A percentile compares a stretch with the other conserved stretches of the same genome.
Evolutionary conservation across 2,113 vertebrate species (phyloP).

Genomic region (Scytalopus superciliaris): DNA sequence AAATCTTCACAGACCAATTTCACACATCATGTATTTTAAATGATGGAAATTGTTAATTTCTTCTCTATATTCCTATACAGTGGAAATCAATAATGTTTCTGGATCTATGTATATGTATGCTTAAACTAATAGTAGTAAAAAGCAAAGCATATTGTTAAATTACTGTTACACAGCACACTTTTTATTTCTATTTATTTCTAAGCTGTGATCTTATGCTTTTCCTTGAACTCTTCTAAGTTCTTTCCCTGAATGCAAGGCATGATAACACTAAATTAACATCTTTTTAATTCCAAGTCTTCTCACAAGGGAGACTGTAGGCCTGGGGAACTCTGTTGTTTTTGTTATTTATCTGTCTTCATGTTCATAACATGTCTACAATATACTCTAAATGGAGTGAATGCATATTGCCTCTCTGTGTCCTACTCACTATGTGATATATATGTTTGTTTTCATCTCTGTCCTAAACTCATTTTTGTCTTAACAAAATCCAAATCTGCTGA

Average conservation of each 20-base stretch:
- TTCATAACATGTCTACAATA: not conserved
- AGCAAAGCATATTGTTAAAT: not conserved
- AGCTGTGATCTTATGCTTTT: not conserved
- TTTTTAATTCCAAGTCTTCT: not conserved
- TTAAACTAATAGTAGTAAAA: not conserved
- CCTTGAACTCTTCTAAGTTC: not conserved
- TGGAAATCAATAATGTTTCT: not conserved
- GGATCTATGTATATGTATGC: not conserved
- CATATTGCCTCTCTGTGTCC: not conserved
- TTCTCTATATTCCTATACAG: not conserved
- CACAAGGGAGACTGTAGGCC: not conserved
- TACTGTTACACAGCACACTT: not conserved
- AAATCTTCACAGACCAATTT: not conserved
- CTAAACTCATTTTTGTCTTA: not conserved
- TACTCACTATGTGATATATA: not conserved
- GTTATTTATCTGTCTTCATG: not conserved
- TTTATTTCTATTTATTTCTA: constrained; percentile 12
- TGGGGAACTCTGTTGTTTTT: not conserved
- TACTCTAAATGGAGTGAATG: not conserved
- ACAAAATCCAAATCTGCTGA: not conserved
- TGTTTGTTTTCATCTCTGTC: not conserved
- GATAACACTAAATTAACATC: not conserved
- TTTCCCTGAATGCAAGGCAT: not conserved
- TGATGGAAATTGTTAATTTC: not conserved
- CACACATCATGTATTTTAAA: not conserved